Conservation (phyloP, 2,888 invertebrate genomes). For the Thysanoteuthis rhombus region DNA sequence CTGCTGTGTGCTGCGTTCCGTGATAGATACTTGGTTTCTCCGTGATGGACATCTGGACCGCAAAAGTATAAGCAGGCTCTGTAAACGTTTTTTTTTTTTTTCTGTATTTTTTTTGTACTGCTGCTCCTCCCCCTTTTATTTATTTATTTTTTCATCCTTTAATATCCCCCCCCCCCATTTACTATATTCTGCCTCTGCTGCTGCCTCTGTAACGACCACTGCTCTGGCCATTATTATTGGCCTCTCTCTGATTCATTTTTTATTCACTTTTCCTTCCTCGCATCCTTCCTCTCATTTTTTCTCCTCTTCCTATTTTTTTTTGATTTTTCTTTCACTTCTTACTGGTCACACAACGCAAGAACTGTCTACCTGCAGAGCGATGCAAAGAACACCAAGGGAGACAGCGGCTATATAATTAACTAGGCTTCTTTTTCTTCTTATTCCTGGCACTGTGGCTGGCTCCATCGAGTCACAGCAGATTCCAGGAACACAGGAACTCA, state of each 20-base stretch:
- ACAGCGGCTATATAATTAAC: background rate
- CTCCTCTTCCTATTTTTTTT: background rate
- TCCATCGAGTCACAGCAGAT: conserved; percentile 12
- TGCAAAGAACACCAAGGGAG: background rate
- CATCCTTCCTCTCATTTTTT: background rate
- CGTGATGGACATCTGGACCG: background rate
- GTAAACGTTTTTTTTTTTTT: background rate
- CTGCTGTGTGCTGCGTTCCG: background rate
- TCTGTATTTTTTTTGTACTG: background rate
- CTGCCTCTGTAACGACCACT: background rate
- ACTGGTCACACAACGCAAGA: background rate
- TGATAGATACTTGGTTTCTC: background rate
- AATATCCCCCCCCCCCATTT: background rate
- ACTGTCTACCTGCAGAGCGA: background rate
- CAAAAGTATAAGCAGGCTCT: background rate
- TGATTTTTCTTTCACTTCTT: background rate
- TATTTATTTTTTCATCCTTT: no score
- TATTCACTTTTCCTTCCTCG: background rate
- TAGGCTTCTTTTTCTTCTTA: background rate
- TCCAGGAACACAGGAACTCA: background rate
- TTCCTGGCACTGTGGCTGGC: background rate
- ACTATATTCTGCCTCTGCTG: background rate
- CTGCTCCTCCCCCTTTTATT: no score
- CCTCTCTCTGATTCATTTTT: background rate
- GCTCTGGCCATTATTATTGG: background rate